Evolutionary conservation across 1,140 invertebrate genomes (phyloP), one percentile per base, ranked within the genome.

Genomic region (Bombus superbus): DNA sequence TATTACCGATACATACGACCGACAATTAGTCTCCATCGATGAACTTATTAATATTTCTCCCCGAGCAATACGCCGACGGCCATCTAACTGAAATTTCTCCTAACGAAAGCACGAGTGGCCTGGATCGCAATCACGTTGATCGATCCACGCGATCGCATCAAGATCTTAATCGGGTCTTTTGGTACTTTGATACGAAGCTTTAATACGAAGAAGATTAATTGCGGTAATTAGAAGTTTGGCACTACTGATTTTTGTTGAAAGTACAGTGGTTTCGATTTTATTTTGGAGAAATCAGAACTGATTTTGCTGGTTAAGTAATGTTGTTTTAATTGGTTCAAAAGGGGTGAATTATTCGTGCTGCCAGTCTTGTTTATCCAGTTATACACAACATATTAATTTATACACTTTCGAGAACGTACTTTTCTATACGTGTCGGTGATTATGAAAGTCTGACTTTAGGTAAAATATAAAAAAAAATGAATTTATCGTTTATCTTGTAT

Each of bases 21-120:
- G 71, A 74, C 91, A 92, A 93, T 93, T 93, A 92, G 90, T 87
- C 86, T 86, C 85, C 87, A 87, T 88, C 86, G 82, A 84, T 89
- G 80, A 83, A 77, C 85, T 90, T 89, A 90, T 92, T 90, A 92
- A 93, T 92, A 91, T 91, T 91, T 86, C 86, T 76, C 73, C 66
- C 18, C 1, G 6, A 5, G 47, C 18, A 53, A 53, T 53, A 22
- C 6, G 47, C 47, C 47, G 32, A n/a, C 9, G 53, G 42, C 44
- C 73, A 5, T 15, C 69, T 85, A 73, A 73, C 57, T 84, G 74
- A 90, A 90, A 93, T 93, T 91, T 88, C 73, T 80, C 83, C 69
- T 44, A 64, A 40, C 47, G 80, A 35, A 15, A 59, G 32, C 53
- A 8, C 10, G 47, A 53, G 47, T 53, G 47, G 47, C 47, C 47